These are phyloP conservation scores for Paraescarpia echinospica DNA, from an alignment of 1,140 invertebrate genomes.

Conservation along the genomic window DNA sequence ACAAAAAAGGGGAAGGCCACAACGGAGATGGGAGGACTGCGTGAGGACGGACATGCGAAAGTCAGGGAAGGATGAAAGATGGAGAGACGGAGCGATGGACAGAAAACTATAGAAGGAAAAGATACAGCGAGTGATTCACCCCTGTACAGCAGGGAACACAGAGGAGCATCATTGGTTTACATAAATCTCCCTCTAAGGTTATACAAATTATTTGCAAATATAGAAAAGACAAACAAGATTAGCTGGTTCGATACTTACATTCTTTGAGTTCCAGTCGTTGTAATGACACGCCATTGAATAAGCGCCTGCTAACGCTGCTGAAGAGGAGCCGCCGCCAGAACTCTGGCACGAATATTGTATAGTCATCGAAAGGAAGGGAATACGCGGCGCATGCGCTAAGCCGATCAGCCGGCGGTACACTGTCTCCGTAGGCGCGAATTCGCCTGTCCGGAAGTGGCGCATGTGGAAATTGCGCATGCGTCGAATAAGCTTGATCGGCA, in stretches of 20 bases:
- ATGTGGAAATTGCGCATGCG: not conserved
- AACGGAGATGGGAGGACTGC: no score
- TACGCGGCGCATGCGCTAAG: not conserved
- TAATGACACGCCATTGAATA: not conserved
- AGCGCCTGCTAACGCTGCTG: not conserved
- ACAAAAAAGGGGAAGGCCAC: no score
- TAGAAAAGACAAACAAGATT: no score
- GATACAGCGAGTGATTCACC: no score
- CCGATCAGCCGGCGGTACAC: not conserved
- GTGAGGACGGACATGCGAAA: no score
- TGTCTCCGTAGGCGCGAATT: not conserved
- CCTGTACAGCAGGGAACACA: no score
- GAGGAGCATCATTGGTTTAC: no score
- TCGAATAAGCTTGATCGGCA: not conserved
- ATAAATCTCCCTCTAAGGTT: no score
- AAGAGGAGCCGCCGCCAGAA: constrained; percentile 7
- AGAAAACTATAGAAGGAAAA: no score
- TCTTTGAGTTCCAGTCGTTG: not conserved
- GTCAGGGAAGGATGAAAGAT: no score
- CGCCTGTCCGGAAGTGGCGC: not conserved
- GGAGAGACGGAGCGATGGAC: no score
- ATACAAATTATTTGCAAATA: no score
- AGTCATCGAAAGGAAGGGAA: not conserved
- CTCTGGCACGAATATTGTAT: constrained; percentile 4
- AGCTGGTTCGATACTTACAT: not conserved